Percentiles rank a stretch among this genome's conserved stretches.
phyloP scores from a whole-genome alignment of 2,797 vertebrate genomes.

The Myotis myotis region DNA sequence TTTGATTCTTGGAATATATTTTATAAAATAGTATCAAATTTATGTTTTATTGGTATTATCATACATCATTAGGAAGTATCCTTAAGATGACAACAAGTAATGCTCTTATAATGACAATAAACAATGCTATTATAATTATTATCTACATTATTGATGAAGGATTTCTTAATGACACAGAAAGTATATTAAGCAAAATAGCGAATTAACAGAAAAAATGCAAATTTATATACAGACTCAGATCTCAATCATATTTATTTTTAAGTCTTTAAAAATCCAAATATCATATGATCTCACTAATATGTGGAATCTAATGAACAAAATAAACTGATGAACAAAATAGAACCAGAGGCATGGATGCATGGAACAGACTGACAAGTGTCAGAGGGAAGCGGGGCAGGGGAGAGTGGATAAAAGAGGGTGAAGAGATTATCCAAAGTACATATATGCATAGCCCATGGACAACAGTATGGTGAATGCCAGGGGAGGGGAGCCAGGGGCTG shows the following conservation, averaged over 20 bases:
- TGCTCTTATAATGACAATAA: neutral
- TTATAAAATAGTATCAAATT: neutral
- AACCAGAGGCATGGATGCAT: no score
- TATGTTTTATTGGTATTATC: neutral
- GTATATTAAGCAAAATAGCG: neutral
- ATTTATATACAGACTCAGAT: neutral
- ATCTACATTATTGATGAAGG: neutral
- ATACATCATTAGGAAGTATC: neutral
- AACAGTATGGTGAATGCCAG: no score
- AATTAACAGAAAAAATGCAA: neutral
- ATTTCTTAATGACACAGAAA: neutral
- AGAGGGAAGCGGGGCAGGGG: no score
- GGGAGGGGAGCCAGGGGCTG: no score
- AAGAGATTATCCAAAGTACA: no score
- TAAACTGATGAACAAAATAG: no score
- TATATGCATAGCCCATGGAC: no score
- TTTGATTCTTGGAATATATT: neutral
- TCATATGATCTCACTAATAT: no score
- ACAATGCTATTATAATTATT: neutral
- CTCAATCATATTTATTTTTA: neutral
- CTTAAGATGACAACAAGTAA: neutral
- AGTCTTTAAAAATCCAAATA: neutral
- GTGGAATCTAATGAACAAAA: no score
- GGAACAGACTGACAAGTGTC: no score
- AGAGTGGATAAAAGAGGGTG: no score